Base-by-base conservation (phyloP, 2,113 vertebrate species). In the Poeciliopsis prolifica region DNA sequence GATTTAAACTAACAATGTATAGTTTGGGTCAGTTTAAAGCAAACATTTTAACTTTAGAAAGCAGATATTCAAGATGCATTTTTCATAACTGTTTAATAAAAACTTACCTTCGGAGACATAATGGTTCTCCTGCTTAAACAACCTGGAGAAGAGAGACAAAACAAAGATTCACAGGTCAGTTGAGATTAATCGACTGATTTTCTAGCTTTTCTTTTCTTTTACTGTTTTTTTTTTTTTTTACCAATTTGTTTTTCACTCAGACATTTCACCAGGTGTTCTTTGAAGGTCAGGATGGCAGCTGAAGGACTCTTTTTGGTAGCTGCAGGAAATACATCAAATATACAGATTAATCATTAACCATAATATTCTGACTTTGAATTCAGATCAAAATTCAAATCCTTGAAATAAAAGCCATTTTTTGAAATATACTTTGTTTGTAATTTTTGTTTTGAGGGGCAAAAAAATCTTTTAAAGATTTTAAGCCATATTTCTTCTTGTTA, bases 21-120 rank as follows among this genome's bases (percentile, higher is more conserved):
- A 17, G 42, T 44, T 44, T 44, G 42, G 4, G 42, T 44, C 14
- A 44, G 42, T 44, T 44, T 54, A 22, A 10, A 12, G 35, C 35
- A 37, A 37, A 37, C 0, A 2, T 37, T 8, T 37, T 37, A 37
- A 12, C 2, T 37, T 7, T 35, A 7, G 33, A 8, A 13, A 48
- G 14, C 3, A 2, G 14, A 42, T 13, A 14, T 11, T 11, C 3
- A 44, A 17, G 42, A 44, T 44, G 42, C 15, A 14, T 44, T 44
- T 44, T 44, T 44, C 14, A 44, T 14, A 44, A 1, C 3, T 17
- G 30, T 44, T 48, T 15, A n/a, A 69, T 37, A 48, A 3, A 5
- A 33, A 83, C 86, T 9, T 72, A 88, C 89, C 0, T 33, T 69
- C 26, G 7, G 0, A 4, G 2, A 6, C n/a, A 61, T 29, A 1